Evolutionary conservation across 2,797 vertebrate genomes (phyloP).

Genomic region (Mormyrus proboscirostris): DNA sequence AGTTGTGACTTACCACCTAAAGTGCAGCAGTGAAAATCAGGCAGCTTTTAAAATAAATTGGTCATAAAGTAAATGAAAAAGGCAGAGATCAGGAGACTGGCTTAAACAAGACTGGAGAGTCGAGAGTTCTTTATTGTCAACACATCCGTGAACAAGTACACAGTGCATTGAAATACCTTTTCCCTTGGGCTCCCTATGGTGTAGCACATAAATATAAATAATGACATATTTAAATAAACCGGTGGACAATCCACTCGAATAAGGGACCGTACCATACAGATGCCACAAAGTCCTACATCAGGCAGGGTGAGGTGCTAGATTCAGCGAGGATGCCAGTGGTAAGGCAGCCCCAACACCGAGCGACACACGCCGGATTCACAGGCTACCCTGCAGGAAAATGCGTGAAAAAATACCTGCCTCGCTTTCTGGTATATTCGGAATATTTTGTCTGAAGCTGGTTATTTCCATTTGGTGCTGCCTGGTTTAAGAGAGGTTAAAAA

Average conservation of each 20-base stretch:
- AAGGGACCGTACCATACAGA: neutral
- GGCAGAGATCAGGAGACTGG: neutral
- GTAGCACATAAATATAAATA: neutral
- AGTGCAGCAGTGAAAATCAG: neutral
- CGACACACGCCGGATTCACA: neutral
- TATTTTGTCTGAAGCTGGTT: neutral
- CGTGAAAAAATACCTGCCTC: neutral
- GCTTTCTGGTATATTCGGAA: neutral
- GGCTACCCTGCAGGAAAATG: neutral
- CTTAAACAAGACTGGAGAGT: neutral
- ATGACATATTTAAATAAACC: neutral
- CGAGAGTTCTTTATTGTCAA: neutral
- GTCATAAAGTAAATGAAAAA: constrained; percentile 1
- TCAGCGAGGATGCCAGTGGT: neutral
- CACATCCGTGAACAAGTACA: neutral
- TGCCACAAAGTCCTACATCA: neutral
- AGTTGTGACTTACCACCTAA: neutral
- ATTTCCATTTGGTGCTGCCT: neutral
- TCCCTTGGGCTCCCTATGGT: neutral
- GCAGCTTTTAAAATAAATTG: neutral
- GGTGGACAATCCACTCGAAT: neutral
- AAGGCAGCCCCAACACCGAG: neutral
- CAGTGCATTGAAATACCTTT: neutral
- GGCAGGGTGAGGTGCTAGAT: neutral
- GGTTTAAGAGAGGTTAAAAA: neutral